Percentiles rank a stretch among this genome's conserved stretches.
Evolutionary conservation across 2,113 vertebrate species (phyloP).

Genomic region (Thalassoma bifasciatum): DNA sequence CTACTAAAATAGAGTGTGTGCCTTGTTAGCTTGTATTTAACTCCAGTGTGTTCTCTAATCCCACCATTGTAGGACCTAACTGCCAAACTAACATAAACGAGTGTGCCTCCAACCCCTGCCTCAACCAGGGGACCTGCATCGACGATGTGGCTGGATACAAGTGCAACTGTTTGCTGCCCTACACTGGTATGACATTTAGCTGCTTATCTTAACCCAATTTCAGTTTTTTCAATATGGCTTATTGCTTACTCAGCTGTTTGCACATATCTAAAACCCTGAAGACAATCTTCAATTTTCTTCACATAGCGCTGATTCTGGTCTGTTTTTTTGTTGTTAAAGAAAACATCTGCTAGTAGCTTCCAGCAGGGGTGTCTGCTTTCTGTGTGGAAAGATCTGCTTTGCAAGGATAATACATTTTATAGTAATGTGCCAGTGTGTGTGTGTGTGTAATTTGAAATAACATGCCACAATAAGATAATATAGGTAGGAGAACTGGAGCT

Average conservation of each 20-base stretch:
- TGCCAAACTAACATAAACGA: conserved; percentile 99
- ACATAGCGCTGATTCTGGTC: conserved; percentile 36
- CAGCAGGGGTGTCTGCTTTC: conserved; percentile 55
- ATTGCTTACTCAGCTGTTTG: conserved; percentile 30
- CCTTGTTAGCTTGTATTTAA: conserved; percentile 35
- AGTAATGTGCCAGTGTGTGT: conserved; percentile 12
- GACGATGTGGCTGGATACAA: conserved; percentile 95
- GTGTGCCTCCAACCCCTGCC: conserved; percentile 96
- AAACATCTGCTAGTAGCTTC: conserved; percentile 56
- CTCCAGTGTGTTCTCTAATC: conserved; percentile 55
- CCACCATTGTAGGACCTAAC: conserved; percentile 88
- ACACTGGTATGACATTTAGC: conserved; percentile 86
- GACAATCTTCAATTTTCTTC: conserved; percentile 41
- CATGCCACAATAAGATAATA: conserved; percentile 51
- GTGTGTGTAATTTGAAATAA: conserved; percentile 67
- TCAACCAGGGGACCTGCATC: conserved; percentile 96
- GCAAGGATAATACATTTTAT: conserved; percentile 54
- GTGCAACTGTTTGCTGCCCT: conserved; percentile 94
- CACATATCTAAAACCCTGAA: conserved; percentile 32
- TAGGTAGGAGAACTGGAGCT: conserved; percentile 78
- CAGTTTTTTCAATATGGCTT: neutral
- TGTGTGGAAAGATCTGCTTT: conserved; percentile 68
- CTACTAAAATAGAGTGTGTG: neutral
- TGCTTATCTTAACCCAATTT: conserved; percentile 7
- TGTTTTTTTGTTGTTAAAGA: conserved; percentile 69